A percentile compares a stretch with the other conserved stretches of the same genome.
These are phyloP conservation scores for Hypocryptadius cinnamomeus DNA, from an alignment of 2,113 vertebrate genomes.

Conservation along the genomic window DNA sequence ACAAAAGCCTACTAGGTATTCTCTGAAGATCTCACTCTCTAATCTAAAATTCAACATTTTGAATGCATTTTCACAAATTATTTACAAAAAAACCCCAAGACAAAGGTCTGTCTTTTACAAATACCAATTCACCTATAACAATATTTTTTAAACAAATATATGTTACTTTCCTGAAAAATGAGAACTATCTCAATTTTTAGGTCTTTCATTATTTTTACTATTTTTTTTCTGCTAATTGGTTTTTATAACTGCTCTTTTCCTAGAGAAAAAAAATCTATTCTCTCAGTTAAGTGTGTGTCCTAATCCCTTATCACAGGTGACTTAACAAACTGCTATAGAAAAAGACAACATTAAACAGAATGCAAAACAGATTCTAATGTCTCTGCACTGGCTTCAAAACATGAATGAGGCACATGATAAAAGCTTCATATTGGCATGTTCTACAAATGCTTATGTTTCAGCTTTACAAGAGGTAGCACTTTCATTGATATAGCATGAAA, in stretches of 20 bases:
- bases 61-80: neutral
- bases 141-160: neutral
- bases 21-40: neutral
- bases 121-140: neutral
- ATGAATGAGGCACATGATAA: neutral
- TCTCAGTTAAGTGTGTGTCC: neutral
- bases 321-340: neutral
- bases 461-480: neutral
- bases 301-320: neutral
- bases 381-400: neutral
- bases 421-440: neutral
- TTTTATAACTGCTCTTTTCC: neutral
- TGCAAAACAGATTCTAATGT: neutral
- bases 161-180: neutral
- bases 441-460: neutral
- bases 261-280: neutral
- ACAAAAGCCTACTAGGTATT: neutral
- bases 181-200: neutral
- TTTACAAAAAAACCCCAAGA: neutral
- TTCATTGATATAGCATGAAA: neutral
- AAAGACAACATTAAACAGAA: neutral
- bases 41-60: neutral
- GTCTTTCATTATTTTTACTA: neutral
- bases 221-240: neutral
- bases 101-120: neutral